Evolutionary conservation across 2,888 invertebrate species (phyloP), one percentile per base, ranked within the genome.

Genomic region (Hydrotaea diabolus): DNA sequence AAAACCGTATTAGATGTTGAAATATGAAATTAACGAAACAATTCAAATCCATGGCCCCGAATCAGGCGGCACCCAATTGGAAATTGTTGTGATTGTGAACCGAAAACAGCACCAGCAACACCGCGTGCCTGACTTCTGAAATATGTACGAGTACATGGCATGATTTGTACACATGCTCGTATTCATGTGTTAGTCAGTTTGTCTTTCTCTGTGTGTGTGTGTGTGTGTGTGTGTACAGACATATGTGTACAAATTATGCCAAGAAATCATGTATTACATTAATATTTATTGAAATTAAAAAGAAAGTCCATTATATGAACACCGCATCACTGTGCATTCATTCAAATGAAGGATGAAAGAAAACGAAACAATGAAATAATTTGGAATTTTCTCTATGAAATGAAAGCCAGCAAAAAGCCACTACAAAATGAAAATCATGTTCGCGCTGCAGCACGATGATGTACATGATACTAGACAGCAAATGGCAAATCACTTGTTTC

Each of bases 1-100:
- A 46, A 46, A 69, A 23, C 4, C 69, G 21, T 19, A 66, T 64
- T 64, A 31, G 36, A 39, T 69, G 69, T 69, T 46, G 69, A 69
- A 43, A 69, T 66, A 5, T 66, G 66, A 66, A 39, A 39, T 66
- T 11, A 19, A 43, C 39, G 9, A 62, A 62, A 62, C 39, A 64
- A 3, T 36, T 64, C 13, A 15, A 19, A 71, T 64, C 9, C 19
- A 8, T 9, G 39, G 26, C 39, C 7, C 26, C 17, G 62, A 57
- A 57, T 57, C 57, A 21, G 3, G 23, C 57, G 21, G 21, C 21
- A 19, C n/a, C 21, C 21, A 21, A 21, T 55, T 9, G 19, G 19
- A 17, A 55, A 21, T 19, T 55, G 11, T 19, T 55, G 21, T 39
- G 55, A 21, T 21, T 55, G 21, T 55, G 55, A 55, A 55, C 21